A percentile compares a stretch with the other conserved stretches of the same genome.
Evolutionary conservation across 2,113 vertebrate species (phyloP).

Genomic region (Ovis canadensis): DNA sequence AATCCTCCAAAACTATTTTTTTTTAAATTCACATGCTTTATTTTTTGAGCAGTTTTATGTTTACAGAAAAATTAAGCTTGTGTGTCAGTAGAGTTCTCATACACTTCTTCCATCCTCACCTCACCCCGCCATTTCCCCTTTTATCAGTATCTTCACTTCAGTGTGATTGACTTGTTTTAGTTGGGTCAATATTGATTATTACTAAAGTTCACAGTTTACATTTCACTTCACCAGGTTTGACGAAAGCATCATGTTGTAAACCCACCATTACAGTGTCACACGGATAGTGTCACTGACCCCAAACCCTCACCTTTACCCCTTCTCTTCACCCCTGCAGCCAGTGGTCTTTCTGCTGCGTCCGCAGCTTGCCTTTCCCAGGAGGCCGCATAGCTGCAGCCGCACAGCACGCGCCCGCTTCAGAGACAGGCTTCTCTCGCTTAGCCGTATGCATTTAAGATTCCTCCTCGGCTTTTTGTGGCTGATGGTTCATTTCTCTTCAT

Average conservation of each 20-base stretch:
- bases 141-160: background rate
- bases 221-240: background rate
- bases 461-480: background rate
- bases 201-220: background rate
- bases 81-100: background rate
- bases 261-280: background rate
- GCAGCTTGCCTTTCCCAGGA: background rate
- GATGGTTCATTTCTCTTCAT: background rate
- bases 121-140: background rate
- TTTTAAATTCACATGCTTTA: background rate
- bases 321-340: background rate
- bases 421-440: background rate
- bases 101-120: background rate
- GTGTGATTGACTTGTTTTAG: background rate
- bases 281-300: background rate
- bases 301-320: background rate
- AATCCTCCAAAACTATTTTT: background rate
- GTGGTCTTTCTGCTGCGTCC: background rate
- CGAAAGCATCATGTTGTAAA: fast-evolving
- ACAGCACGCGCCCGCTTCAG: background rate
- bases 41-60: background rate
- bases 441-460: background rate
- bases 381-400: background rate
- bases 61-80: background rate
- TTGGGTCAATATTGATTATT: background rate